Evolutionary conservation across 2,888 invertebrate species (phyloP), one percentile per base, ranked within the genome.

Genomic region (Hemithea aestivaria): DNA sequence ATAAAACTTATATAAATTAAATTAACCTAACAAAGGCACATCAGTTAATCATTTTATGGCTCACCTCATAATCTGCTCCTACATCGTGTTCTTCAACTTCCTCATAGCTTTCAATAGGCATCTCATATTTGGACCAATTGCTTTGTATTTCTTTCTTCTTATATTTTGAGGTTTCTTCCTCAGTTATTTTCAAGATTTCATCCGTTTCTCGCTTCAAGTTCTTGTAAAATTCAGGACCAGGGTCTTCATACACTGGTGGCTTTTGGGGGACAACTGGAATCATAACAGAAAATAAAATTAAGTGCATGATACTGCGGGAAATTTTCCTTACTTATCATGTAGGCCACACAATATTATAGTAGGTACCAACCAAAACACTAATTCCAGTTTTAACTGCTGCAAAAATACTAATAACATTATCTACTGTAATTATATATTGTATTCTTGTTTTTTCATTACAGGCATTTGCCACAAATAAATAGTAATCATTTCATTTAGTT

Each of bases 61-160:
- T 44, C 61, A 85, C 87, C 70, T 85, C 83, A 73, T 83, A 87
- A 55, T 87, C 83, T 10, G 87, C 87, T n/a, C 87, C 87, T 40
- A 78, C 48, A 37, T 84, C 82, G 30, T 79, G 75, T 34, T 83
- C 80, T 44, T 85, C 81, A 40, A 82, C 67, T 37, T 81, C 79
- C 23, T 87, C 85, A 51, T 87, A 87, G 43, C 63, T 82, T 27
- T 83, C 81, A 45, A 85, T 74, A 0, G 84, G 84, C 66, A 87
- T 68, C 51, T 88, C 88, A 75, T 85, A 87, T 45, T 87, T 87
- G 2, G 77, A 64, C 88, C 87, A 87, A 45, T 87, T 88, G 43
- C 85, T 87, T 57, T 78, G 73, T 22, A 88, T 87, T 51, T 87
- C 87, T 40, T 87, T 85, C 51, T 87, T 88, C 38, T 75, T 80